Percentiles rank a stretch among this genome's conserved stretches.
Conservation (phyloP, 2,888 invertebrate genomes). For the Seladonia tumulorum region DNA sequence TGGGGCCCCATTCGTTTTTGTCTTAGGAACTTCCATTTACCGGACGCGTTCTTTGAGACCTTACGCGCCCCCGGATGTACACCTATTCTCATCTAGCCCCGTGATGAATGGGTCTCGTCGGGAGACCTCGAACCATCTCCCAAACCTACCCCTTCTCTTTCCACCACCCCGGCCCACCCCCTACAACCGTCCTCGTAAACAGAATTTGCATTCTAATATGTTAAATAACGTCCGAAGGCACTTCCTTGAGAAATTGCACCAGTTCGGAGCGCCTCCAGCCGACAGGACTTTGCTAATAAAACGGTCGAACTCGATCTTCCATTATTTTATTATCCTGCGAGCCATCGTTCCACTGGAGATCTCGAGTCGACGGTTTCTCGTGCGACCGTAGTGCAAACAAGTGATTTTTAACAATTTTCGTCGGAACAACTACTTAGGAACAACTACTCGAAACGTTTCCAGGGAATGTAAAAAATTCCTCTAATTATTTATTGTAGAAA, state of each 20-base stretch:
- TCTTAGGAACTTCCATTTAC: slow-evolving; percentile 40
- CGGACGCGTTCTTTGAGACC: slow-evolving; percentile 56
- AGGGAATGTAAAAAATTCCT: too few species aligned
- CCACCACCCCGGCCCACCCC: background rate
- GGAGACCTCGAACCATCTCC: slow-evolving; percentile 54
- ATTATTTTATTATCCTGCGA: too few species aligned
- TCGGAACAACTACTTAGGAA: too few species aligned
- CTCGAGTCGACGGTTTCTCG: too few species aligned
- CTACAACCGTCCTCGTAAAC: slow-evolving; percentile 53
- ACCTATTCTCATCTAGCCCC: slow-evolving; percentile 58
- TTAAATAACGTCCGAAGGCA: slow-evolving; percentile 59
- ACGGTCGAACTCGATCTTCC: too few species aligned
- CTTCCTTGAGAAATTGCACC: slow-evolving; percentile 47
- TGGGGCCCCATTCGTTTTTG: slow-evolving; percentile 58
- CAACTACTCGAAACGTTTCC: too few species aligned
- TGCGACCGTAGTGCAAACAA: too few species aligned
- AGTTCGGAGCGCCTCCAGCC: slow-evolving; percentile 9
- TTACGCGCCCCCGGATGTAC: slow-evolving; percentile 31
- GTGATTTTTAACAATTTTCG: too few species aligned
- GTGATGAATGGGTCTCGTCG: slow-evolving; percentile 65
- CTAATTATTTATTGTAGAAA: too few species aligned
- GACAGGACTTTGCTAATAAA: background rate
- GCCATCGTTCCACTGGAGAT: too few species aligned
- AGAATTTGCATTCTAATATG: slow-evolving; percentile 68
- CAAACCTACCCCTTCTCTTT: background rate